Percentiles rank a stretch among this genome's conserved stretches.
These are phyloP conservation scores for Oryzias sinensis DNA, from an alignment of 2,797 vertebrate genomes.

Conservation along the genomic window DNA sequence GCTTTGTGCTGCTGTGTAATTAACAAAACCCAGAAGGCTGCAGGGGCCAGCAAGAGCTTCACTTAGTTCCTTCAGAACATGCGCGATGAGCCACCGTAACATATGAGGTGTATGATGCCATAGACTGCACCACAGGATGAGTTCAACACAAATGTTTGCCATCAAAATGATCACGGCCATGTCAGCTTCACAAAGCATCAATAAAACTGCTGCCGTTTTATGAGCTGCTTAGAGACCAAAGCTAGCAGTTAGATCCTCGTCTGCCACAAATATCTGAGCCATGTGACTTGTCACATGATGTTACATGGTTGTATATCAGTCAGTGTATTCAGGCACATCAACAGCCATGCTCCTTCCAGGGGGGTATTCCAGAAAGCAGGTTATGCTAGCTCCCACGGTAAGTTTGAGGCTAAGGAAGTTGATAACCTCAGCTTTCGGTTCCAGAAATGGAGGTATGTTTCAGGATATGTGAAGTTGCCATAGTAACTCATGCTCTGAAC, in stretches of 20 bases:
- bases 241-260: constrained; percentile 5
- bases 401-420: too few species aligned
- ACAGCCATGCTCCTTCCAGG: too few species aligned
- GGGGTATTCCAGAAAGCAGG: too few species aligned
- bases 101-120: constrained; percentile 8
- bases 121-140: constrained; percentile 17
- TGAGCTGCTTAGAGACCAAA: constrained; percentile 12
- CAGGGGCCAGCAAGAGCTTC: constrained; percentile 26
- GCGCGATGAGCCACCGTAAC: constrained; percentile 29
- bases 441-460: too few species aligned
- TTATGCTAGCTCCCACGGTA: too few species aligned
- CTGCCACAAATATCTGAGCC: constrained; percentile 5
- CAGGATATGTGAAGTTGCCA: too few species aligned
- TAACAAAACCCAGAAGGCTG: constrained; percentile 52
- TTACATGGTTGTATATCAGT: constrained; percentile 4
- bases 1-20: constrained; percentile 65
- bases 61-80: constrained; percentile 36
- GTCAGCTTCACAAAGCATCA: not conserved
- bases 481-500: too few species aligned
- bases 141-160: constrained; percentile 11
- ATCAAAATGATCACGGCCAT: not conserved
- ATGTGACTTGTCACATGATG: constrained; percentile 30
- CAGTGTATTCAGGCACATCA: constrained; percentile 1
- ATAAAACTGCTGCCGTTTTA: not conserved
- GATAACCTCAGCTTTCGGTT: too few species aligned